Percentiles rank a stretch among this genome's conserved stretches.
Evolutionary conservation across 2,113 vertebrate genomes (phyloP).

Genomic region (Hemibagrus wyckioides): DNA sequence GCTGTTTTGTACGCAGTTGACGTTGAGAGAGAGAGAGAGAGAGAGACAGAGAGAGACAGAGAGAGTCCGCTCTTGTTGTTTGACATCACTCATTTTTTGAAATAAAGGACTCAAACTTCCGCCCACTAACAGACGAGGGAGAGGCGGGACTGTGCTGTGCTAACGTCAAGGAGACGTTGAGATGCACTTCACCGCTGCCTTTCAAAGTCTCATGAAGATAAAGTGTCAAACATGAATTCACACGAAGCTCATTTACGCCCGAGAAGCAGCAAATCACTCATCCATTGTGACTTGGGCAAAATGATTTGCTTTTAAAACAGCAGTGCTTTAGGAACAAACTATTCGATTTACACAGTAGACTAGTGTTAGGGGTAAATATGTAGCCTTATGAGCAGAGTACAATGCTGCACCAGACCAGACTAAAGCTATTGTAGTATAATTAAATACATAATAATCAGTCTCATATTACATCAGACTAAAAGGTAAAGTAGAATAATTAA

Average conservation of each 20-base stretch:
- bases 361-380: not conserved
- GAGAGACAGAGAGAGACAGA: slow-evolving; percentile 3
- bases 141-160: slow-evolving; percentile 57
- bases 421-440: not conserved
- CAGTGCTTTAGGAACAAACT: not conserved
- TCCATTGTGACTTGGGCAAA: not conserved
- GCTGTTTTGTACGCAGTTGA: slow-evolving; percentile 42
- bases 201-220: slow-evolving; percentile 25
- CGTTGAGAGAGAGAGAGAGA: not conserved
- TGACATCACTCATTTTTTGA: slow-evolving; percentile 64
- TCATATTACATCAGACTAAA: too few species aligned
- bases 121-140: slow-evolving; percentile 58
- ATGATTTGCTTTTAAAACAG: not conserved
- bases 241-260: slow-evolving; percentile 24
- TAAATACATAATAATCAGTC: not conserved
- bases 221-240: slow-evolving; percentile 19
- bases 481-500: too few species aligned
- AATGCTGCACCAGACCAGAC: not conserved
- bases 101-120: slow-evolving; percentile 57
- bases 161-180: slow-evolving; percentile 26
- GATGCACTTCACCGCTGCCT: slow-evolving; percentile 21
- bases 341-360: not conserved
- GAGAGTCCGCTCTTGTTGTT: slow-evolving; percentile 51
- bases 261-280: slow-evolving; percentile 10
- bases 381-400: not conserved